Conservation (phyloP, 2,888 invertebrate genomes). For the Labia minor region DNA sequence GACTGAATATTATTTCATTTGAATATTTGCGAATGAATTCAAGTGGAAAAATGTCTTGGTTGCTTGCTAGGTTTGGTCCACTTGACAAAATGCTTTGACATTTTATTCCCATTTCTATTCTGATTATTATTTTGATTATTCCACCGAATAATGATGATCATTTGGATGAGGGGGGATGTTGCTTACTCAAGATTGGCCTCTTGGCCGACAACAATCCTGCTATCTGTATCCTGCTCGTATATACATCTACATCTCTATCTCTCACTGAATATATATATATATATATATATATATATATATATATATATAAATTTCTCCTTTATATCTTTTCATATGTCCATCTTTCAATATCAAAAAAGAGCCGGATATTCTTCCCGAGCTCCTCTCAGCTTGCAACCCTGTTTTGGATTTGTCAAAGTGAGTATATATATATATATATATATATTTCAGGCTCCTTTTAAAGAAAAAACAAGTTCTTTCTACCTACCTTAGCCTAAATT, state of each 20-base stretch:
- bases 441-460: background rate
- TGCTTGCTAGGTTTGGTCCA: no score
- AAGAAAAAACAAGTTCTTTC: background rate
- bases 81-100: slow-evolving; percentile 5
- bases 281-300: no score
- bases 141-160: background rate
- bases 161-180: background rate
- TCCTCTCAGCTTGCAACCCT: background rate
- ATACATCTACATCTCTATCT: no score
- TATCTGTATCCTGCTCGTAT: background rate
- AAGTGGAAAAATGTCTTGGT: no score
- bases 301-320: background rate
- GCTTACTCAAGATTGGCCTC: background rate
- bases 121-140: background rate
- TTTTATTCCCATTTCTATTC: background rate
- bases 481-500: background rate
- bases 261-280: no score
- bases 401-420: background rate
- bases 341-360: background rate
- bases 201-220: background rate
- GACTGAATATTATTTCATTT: no score
- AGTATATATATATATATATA: background rate
- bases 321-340: background rate
- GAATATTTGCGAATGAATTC: no score
- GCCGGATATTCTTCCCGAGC: slow-evolving; percentile 3